These are phyloP conservation scores for Hycleus cichorii DNA, from an alignment of 1,140 invertebrate genomes.

Conservation along the genomic window DNA sequence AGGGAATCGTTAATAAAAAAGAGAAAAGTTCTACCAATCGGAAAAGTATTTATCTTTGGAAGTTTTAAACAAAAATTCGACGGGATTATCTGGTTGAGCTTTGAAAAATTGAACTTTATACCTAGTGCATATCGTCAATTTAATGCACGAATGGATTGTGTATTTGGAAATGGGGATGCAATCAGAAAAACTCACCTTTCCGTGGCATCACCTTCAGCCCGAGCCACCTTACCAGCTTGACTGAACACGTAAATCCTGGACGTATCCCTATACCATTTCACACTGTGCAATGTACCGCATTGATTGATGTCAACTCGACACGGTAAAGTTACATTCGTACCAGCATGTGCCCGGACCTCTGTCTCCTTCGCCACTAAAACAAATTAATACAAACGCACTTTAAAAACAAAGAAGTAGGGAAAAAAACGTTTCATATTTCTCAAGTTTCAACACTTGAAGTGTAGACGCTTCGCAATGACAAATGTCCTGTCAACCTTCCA, in stretches of 20 bases:
- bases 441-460: too few species aligned
- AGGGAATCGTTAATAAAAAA: too few species aligned
- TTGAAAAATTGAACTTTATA: too few species aligned
- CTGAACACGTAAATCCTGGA: conserved; percentile 78
- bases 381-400: not conserved
- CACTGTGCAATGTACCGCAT: conserved; percentile 77
- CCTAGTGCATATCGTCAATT: conserved; percentile 2
- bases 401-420: not conserved
- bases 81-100: too few species aligned
- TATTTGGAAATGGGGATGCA: not conserved
- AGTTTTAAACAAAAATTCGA: too few species aligned
- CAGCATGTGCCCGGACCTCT: conserved; percentile 41
- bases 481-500: not conserved
- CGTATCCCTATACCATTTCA: conserved; percentile 83
- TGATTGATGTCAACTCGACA: conserved; percentile 67
- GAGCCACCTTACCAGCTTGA: conserved; percentile 61
- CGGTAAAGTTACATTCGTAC: conserved; percentile 61
- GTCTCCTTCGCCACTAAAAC: conserved; percentile 32
- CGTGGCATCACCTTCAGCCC: conserved; percentile 65
- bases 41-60: too few species aligned
- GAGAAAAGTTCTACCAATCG: too few species aligned
- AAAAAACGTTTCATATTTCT: not conserved
- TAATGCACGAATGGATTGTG: not conserved
- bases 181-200: conserved; percentile 50
- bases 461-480: too few species aligned